A percentile compares a stretch with the other conserved stretches of the same genome.
phyloP scores from a whole-genome alignment of 2,797 vertebrate species.

The Eospalax fontanierii region DNA sequence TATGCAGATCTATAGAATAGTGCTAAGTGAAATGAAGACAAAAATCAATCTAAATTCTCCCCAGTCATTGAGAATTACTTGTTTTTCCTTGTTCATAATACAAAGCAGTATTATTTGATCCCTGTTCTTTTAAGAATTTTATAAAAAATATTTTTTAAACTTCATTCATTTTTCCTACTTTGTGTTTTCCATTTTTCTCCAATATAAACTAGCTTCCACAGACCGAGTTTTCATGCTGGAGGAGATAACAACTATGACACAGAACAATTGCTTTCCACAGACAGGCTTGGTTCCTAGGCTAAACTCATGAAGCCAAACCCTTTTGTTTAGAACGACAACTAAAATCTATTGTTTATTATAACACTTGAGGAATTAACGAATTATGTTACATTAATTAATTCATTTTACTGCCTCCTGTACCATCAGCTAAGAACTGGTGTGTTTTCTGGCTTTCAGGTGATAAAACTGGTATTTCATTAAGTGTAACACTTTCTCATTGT shows the following conservation, averaged over 20 bases:
- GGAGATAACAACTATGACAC: no score
- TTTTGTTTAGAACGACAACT: neutral
- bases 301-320: neutral
- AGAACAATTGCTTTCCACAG: neutral
- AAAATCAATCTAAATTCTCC: neutral
- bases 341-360: neutral
- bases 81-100: neutral
- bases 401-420: neutral
- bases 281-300: neutral
- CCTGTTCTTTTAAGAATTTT: neutral
- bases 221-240: neutral
- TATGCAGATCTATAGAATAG: neutral
- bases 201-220: neutral
- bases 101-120: neutral
- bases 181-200: neutral
- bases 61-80: neutral
- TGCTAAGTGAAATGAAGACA: neutral
- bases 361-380: neutral
- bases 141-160: slow-evolving; percentile 36
- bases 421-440: neutral
- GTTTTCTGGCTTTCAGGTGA: neutral
- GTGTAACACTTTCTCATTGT: neutral
- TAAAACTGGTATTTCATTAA: neutral
- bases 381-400: neutral
- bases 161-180: no score